Base-by-base conservation (phyloP, 2,888 invertebrate species). In the Protula sp. region DNA sequence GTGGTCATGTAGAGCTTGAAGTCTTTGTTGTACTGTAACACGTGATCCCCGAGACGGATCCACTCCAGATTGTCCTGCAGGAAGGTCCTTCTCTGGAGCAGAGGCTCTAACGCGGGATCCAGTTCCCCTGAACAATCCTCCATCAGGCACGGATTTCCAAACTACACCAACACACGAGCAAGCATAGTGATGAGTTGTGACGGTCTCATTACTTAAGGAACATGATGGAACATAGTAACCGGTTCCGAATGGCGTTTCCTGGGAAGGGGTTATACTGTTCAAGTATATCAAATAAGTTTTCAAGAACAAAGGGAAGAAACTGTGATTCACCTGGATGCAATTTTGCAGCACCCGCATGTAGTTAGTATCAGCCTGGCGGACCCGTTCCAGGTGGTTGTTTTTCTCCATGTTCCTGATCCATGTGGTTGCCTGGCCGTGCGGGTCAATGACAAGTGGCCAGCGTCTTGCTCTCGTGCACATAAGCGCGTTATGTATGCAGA, bases 351-450 rank as follows among this genome's bases (percentile, higher is more conserved):
- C 84, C 48, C 89, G 84, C 62, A 89, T 86, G 81, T 92, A 94
- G 82, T 91, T 90, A 2, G 85, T 68, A 81, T 94, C 92, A 0
- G 90, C 88, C 67, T 91, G 84, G 80, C 93, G 93, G 59, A 94
- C 87, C 22, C 93, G 87, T 70, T 86, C 85, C 28, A 95, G 83
- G 67, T 88, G 85, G 78, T 92, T 91, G 19, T 86, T 84, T 62
- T 89, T 89, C 79, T 95, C 94, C 88, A 93, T 89, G 77, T 90
- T 92, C 82, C 92, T 92, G 24, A 95, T 86, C 94, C 94, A 95
- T 80, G 91, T 93, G 81, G 92, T 94, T 0, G 94, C 93, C 85
- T 94, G 93, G 30, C 89, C 90, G 63, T 81, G 81, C 4, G 81
- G 81, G 67, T 81, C 81, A 58, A 81, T 78, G 77, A 81, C 79